These are phyloP conservation scores for Dexiosoma caninum DNA, from an alignment of 2,888 invertebrate genomes.

Conservation along the genomic window DNA sequence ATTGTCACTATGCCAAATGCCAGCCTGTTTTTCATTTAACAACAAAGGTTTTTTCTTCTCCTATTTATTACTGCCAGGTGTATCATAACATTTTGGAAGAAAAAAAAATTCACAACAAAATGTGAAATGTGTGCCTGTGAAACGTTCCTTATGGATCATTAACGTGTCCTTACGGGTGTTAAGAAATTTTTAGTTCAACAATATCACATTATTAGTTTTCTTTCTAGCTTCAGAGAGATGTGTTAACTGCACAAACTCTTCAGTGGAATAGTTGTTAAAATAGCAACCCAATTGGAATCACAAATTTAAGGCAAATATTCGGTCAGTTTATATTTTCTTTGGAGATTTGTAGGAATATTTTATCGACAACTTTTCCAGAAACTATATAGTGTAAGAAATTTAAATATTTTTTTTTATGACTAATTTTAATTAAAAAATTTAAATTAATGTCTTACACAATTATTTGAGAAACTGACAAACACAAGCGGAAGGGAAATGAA, in stretches of 20 bases:
- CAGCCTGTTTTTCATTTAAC: background rate
- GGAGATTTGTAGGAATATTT: background rate
- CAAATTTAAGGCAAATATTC: background rate
- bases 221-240: background rate
- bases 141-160: conserved; percentile 4
- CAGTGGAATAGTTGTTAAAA: background rate
- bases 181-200: background rate
- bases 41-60: background rate
- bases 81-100: too few relatives aligned
- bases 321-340: background rate
- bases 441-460: too few relatives aligned
- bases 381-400: too few relatives aligned
- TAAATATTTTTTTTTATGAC: too few relatives aligned
- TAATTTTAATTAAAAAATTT: background rate
- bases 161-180: background rate
- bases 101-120: too few relatives aligned
- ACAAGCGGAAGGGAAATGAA: too few relatives aligned
- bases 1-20: background rate
- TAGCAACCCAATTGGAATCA: background rate
- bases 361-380: too few relatives aligned
- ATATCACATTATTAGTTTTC: background rate
- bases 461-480: too few relatives aligned
- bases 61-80: background rate
- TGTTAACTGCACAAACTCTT: background rate
- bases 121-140: background rate